Percentiles rank a stretch among this genome's conserved stretches.
Evolutionary conservation across 1,140 invertebrate genomes (phyloP).

Genomic region (Diplogasteroides magnus): DNA sequence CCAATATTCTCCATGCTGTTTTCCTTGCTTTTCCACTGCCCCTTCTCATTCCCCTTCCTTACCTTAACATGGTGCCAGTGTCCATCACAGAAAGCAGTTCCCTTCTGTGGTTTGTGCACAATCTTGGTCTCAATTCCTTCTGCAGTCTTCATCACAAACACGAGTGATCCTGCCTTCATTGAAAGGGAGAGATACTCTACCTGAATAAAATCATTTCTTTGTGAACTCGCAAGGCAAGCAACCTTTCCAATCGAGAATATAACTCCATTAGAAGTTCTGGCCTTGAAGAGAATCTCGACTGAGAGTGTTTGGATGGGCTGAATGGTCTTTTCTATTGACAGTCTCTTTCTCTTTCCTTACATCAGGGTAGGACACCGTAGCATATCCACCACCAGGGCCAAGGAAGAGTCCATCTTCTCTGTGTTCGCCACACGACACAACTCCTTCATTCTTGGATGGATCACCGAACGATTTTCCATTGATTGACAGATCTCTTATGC

Average conservation of each 20-base stretch:
- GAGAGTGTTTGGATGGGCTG: slow-evolving; percentile 59
- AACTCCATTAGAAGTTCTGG: slow-evolving; percentile 74
- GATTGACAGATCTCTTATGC: slow-evolving; percentile 72
- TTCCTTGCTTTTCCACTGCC: background rate
- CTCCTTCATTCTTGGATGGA: slow-evolving; percentile 58
- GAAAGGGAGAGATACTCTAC: background rate
- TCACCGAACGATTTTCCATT: slow-evolving; percentile 66
- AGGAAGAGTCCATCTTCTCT: slow-evolving; percentile 85
- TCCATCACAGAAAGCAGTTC: slow-evolving; percentile 79
- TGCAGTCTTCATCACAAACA: slow-evolving; percentile 73
- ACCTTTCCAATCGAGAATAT: slow-evolving; percentile 69
- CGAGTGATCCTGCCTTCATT: background rate
- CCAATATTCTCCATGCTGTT: background rate
- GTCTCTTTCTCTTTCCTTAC: slow-evolving; percentile 2
- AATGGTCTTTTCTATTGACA: background rate
- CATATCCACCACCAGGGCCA: slow-evolving; percentile 67
- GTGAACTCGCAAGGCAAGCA: slow-evolving; percentile 78
- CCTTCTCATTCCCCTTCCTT: slow-evolving; percentile 27
- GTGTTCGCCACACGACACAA: slow-evolving; percentile 73
- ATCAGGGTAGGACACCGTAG: slow-evolving; percentile 63
- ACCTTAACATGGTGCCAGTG: slow-evolving; percentile 87
- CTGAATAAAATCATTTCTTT: slow-evolving; percentile 68
- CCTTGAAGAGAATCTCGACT: slow-evolving; percentile 79
- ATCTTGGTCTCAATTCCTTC: slow-evolving; percentile 73
- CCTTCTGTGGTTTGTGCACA: slow-evolving; percentile 67